phyloP scores from a whole-genome alignment of 92 coral and sea anemone genomes.

The Palythoa grandis region DNA sequence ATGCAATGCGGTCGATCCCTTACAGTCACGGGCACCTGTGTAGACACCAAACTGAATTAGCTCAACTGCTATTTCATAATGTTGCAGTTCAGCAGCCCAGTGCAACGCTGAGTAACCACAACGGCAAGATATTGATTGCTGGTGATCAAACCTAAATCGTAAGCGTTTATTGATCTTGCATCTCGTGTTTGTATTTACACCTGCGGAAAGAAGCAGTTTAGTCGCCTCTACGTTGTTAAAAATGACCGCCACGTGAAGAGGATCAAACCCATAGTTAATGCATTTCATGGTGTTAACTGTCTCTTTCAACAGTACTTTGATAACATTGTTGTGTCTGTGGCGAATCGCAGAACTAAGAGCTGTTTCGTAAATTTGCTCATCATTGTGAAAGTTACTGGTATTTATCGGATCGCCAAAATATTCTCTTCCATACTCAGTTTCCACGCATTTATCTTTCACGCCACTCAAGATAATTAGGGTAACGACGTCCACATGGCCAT shows the following conservation, averaged over 20 bases:
- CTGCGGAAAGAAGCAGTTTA: constrained; percentile 38
- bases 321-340: constrained; percentile 46
- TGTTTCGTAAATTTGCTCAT: constrained; percentile 43
- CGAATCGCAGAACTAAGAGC: constrained; percentile 71
- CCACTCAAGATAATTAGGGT: constrained; percentile 8
- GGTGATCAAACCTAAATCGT: not conserved
- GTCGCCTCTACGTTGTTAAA: constrained; percentile 56
- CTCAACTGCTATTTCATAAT: constrained; percentile 37
- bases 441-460: not conserved
- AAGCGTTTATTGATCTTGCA: constrained; percentile 49
- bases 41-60: constrained; percentile 22
- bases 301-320: constrained; percentile 37
- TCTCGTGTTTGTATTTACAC: constrained; percentile 48
- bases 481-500: constrained; percentile 29
- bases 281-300: constrained; percentile 47
- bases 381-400: not conserved
- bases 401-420: not conserved
- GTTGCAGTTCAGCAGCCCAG: constrained; percentile 59
- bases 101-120: constrained; percentile 69
- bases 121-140: constrained; percentile 28
- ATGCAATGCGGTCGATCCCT: constrained; percentile 65
- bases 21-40: constrained; percentile 43
- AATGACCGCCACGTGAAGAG: constrained; percentile 68
- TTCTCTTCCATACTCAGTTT: not conserved
- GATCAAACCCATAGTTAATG: constrained; percentile 65